Evolutionary conservation across 1,140 invertebrate species (phyloP), one percentile per base, ranked within the genome.

Genomic region (Sminthurides bifidus): DNA sequence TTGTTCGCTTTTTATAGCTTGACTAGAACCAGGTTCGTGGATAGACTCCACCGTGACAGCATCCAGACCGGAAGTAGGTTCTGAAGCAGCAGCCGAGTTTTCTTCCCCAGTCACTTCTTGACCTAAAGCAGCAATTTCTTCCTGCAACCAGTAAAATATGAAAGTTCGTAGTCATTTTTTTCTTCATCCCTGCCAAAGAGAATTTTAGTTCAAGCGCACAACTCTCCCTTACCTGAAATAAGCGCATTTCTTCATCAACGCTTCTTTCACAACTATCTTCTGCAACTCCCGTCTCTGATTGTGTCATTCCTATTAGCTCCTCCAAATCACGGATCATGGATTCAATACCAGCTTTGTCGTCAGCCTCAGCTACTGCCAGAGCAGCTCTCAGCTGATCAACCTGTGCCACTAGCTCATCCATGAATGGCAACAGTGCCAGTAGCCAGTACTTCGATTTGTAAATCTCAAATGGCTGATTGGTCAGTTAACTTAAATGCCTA

Each of bases 361-460:
- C 54, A 1, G 53, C 53, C 19, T 38, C 26, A 15, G 59, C 63
- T 1, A 54, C 27, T 6, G 8, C 15, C 1, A 59, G 30, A 2
- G 59, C 59, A 14, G 14, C n/a, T 26, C 57, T 45, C 50, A 64
- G 45, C 52, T 61, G 59, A 10, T 38, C 15, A 8, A 64, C 26
- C 29, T 64, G 63, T 26, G 1, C 8, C 8, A 33, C 1, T 35
- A 64, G 30, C 2, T 64, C 62, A 10, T 60, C 58, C 61, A 63
- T 63, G n/a, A n/a, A n/a, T n/a, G n/a, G n/a, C n/a, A n/a, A n/a
- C n/a, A n/a, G n/a, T n/a, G n/a, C 19, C 45, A n/a, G n/a, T n/a
- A n/a, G n/a, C n/a, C n/a, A n/a, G n/a, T n/a, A n/a, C n/a, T n/a
- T n/a, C n/a, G n/a, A n/a, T n/a, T n/a, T n/a, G n/a, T n/a, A n/a